Base-by-base conservation (phyloP, 2,797 vertebrate genomes). In the Paedocypris micromegethes region DNA sequence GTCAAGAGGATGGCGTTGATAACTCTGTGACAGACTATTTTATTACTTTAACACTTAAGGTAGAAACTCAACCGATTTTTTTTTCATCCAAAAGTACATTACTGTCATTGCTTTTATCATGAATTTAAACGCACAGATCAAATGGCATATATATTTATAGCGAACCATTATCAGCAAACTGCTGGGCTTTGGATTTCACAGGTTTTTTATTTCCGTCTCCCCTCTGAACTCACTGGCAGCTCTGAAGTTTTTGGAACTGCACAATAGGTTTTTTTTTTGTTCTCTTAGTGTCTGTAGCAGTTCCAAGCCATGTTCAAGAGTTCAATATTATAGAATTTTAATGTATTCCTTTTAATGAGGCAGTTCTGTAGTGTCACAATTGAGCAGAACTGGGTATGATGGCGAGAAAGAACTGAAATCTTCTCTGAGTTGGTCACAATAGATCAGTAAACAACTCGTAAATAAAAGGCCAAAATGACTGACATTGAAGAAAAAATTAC, bases 261-360 rank as follows among this genome's bases (percentile, higher is more conserved):
- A 41, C 60, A 51, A 43, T n/a, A 58, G 8, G 43, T 5, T 50
- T 2, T n/a, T 23, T 23, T 23, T 23, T 23, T 23, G 23, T 40
- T 43, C 5, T 58, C 55, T 38, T 38, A 50, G 5, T 37, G 40
- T 42, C 46, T 66, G 3, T n/a, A 37, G 52, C 39, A 3, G 5
- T 58, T 23, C 58, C 44, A 38, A 52, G 56, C 56, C 44, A 41
- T 40, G 9, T 51, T 58, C 44, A 2, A 51, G 47, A 51, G 9
- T 3, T 1, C 9, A 52, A 43, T 4, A 45, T 52, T 59, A 46
- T 67, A 4, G 51, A 38, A 58, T 45, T 58, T 67, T 52, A 59
- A 52, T 59, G 37, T 51, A 68, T 42, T 58, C 3, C 9, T 58
- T 58, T 52, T 38, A 68, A 38, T 46, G 38, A 59, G 42, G 41